phyloP scores from a whole-genome alignment of 2,888 invertebrate species.

The Callosobruchus maculatus region DNA sequence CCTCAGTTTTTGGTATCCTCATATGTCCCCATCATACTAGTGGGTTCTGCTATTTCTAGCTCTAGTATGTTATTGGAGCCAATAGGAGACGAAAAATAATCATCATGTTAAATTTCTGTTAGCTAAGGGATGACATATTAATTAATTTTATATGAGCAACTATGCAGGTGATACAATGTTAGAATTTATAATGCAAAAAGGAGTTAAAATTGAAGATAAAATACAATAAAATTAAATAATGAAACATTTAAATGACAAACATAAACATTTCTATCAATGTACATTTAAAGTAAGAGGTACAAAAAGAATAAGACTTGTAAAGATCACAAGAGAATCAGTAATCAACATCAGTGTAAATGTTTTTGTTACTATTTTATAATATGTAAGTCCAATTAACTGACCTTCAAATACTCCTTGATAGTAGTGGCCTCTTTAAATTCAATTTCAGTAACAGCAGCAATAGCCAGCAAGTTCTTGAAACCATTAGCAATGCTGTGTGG shows the following conservation, averaged over 20 bases:
- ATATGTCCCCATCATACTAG: conserved; percentile 14
- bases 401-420: conserved; percentile 89
- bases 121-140: not conserved
- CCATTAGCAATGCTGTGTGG: conserved; percentile 98
- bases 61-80: conserved; percentile 33
- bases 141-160: not conserved
- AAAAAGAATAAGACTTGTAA: no score
- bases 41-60: conserved; percentile 47
- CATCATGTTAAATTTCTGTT: conserved; percentile 23
- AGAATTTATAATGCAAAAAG: no score
- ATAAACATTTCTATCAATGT: not conserved
- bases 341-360: no score
- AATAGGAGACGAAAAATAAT: conserved; percentile 44
- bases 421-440: conserved; percentile 92
- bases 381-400: conserved; percentile 35
- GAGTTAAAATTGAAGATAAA: no score
- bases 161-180: no score
- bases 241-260: no score
- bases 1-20: conserved; percentile 36
- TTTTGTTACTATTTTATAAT: no score
- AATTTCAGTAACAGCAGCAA: conserved; percentile 94
- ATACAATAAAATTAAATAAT: no score
- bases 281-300: not conserved
- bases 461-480: conserved; percentile 94
- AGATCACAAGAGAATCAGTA: no score